Conservation (phyloP, 2,888 invertebrate species). For the Drosophila crucigera region DNA sequence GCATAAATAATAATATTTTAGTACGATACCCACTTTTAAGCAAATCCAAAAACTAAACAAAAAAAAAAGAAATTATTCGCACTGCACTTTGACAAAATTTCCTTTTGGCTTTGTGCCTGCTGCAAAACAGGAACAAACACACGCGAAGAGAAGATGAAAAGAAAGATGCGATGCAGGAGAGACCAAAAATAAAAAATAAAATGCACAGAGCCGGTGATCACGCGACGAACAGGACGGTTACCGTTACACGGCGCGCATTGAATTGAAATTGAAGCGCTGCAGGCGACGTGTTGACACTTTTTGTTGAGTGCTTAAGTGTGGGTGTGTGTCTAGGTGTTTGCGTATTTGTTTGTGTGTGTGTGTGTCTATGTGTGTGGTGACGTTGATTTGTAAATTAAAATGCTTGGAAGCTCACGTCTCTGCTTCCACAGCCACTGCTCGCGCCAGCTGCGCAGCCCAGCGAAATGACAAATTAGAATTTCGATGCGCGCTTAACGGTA, state of each 20-base stretch:
- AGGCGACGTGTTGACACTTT: conserved; percentile 69
- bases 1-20: neutral
- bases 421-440: conserved; percentile 47
- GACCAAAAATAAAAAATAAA: conserved; percentile 17
- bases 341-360: conserved; percentile 15
- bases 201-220: conserved; percentile 46
- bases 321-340: conserved; percentile 17
- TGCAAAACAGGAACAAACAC: conserved; percentile 8
- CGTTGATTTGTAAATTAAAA: conserved; percentile 67
- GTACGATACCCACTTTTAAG: conserved; percentile 42
- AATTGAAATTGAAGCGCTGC: conserved; percentile 76
- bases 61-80: conserved; percentile 22
- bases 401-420: conserved; percentile 74
- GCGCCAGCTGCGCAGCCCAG: conserved; percentile 56
- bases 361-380: conserved; percentile 16
- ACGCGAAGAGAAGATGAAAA: conserved; percentile 12
- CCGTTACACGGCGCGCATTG: conserved; percentile 74
- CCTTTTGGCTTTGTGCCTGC: conserved; percentile 8
- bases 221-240: conserved; percentile 62
- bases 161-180: conserved; percentile 4
- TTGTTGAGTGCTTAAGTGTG: conserved; percentile 43
- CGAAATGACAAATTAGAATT: conserved; percentile 46
- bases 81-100: conserved; percentile 27
- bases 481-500: conserved; percentile 27
- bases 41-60: conserved; percentile 16